phyloP scores from a whole-genome alignment of 2,113 vertebrate species.

The Gymnorhina tibicen region DNA sequence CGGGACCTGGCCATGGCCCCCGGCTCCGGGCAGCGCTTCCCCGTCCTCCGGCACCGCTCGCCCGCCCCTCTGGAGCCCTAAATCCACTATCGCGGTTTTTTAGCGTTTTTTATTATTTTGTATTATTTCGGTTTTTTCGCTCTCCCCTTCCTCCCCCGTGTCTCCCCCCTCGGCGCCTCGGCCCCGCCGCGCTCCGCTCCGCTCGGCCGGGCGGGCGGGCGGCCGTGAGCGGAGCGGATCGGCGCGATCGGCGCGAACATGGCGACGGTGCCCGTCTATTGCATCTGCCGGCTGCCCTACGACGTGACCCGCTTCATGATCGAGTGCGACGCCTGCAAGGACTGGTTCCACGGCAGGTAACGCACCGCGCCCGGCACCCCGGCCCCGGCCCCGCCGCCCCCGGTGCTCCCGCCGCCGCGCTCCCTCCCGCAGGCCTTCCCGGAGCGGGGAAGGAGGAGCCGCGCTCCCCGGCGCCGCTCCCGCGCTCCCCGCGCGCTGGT shows the following conservation, averaged over 20 bases:
- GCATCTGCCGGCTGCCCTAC: slow-evolving; percentile 97
- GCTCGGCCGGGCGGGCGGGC: slow-evolving; percentile 66
- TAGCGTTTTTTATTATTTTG: not conserved
- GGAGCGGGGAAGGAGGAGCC: no score
- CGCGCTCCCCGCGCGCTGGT: no score
- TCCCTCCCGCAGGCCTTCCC: no score
- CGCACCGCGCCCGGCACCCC: no score
- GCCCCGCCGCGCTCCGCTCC: slow-evolving; percentile 30
- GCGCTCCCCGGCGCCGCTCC: no score
- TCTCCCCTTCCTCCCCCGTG: not conserved
- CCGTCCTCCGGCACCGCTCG: not conserved
- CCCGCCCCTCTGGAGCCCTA: not conserved
- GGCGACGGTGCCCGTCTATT: slow-evolving; percentile 98
- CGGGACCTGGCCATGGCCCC: not conserved
- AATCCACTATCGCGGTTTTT: not conserved
- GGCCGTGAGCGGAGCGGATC: not conserved
- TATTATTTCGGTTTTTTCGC: not conserved
- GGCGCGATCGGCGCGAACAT: slow-evolving; percentile 84
- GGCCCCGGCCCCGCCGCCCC: no score
- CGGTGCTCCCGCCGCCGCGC: no score
- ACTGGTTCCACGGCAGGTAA: no score
- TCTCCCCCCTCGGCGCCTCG: not conserved
- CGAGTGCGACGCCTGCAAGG: slow-evolving; percentile 95
- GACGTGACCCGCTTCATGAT: slow-evolving; percentile 99
- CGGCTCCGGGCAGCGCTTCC: not conserved